These are phyloP conservation scores for Alosa alosa DNA, from an alignment of 2,113 vertebrate species.

Conservation along the genomic window DNA sequence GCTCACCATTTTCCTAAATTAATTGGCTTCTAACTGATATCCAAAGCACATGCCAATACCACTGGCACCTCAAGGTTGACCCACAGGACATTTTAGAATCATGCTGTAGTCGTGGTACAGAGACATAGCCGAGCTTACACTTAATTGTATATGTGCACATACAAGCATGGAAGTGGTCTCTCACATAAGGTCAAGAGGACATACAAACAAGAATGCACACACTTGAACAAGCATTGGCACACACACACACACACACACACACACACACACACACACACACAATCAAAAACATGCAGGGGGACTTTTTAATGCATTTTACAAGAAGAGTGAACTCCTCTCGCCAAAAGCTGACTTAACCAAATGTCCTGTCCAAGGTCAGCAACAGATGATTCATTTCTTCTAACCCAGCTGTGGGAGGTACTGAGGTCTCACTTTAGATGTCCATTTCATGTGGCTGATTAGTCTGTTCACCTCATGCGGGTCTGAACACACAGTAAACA, in stretches of 20 bases:
- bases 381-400: constrained; percentile 43
- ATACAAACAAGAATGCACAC: not conserved
- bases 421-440: not conserved
- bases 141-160: not conserved
- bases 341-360: constrained; percentile 29
- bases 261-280: constrained; percentile 2
- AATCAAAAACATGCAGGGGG: not conserved
- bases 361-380: not conserved
- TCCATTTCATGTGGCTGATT: not conserved
- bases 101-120: not conserved
- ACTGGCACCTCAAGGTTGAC: not conserved
- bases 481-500: not conserved
- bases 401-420: constrained; percentile 21
- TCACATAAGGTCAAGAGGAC: not conserved
- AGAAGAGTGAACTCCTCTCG: constrained; percentile 28
- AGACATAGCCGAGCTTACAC: not conserved
- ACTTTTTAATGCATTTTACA: constrained; percentile 17
- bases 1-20: not conserved
- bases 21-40: constrained; percentile 10
- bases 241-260: constrained; percentile 9
- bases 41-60: not conserved
- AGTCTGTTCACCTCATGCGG: not conserved
- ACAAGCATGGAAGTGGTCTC: not conserved
- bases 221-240: constrained; percentile 10
- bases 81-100: not conserved